Evolutionary conservation across 2,888 invertebrate genomes (phyloP).

Genomic region (Drosophila niveifrons): DNA sequence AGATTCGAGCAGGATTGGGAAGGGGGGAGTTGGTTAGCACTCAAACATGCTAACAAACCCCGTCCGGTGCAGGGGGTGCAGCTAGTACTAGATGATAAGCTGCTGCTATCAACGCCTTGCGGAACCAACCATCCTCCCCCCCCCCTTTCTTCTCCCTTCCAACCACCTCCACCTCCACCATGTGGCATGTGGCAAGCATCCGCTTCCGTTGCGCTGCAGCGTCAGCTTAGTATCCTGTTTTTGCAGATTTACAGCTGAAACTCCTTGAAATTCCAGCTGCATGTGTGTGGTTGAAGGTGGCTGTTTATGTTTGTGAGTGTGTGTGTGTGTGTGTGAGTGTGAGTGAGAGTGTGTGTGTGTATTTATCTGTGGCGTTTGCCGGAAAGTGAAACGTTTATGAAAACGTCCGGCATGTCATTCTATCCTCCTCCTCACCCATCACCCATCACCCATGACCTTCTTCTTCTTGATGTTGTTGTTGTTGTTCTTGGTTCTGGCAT

Average conservation of each 20-base stretch:
- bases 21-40: constrained; percentile 29
- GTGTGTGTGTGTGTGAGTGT: constrained; percentile 24
- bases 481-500: constrained; percentile 28
- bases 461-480: constrained; percentile 1
- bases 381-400: constrained; percentile 80
- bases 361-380: constrained; percentile 67
- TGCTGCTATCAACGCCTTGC: constrained; percentile 74
- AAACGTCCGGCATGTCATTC: constrained; percentile 61
- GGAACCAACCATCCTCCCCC: constrained; percentile 6
- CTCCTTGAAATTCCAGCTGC: constrained; percentile 54
- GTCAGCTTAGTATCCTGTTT: constrained; percentile 70
- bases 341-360: constrained; percentile 29
- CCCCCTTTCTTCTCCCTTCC: constrained; percentile 4
- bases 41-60: constrained; percentile 26
- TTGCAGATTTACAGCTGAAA: constrained; percentile 71
- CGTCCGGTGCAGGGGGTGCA: constrained; percentile 1
- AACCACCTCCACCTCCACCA: neutral
- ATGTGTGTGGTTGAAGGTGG: constrained; percentile 2
- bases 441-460: constrained; percentile 46
- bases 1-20: constrained; percentile 6
- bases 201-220: constrained; percentile 73
- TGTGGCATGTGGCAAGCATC: constrained; percentile 53
- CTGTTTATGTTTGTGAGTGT: constrained; percentile 16
- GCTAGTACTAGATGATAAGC: constrained; percentile 66
- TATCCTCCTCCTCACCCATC: neutral